phyloP scores from a whole-genome alignment of 1,140 invertebrate species.

The Tetramorium parvispinum region DNA sequence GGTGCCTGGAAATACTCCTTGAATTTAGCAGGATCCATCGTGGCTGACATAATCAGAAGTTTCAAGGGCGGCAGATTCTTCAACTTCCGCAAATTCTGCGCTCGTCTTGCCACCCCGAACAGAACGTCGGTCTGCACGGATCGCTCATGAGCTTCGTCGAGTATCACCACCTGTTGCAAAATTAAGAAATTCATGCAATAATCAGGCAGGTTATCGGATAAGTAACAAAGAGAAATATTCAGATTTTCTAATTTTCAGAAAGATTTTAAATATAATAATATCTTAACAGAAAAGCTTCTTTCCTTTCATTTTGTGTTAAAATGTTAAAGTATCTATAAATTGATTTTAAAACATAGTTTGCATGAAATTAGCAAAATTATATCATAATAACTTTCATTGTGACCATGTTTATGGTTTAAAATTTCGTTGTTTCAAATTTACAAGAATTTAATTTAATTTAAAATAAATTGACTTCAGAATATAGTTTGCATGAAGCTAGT shows the following conservation, averaged over 20 bases:
- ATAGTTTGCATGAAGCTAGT: background rate
- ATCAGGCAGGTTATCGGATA: background rate
- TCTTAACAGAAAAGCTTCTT: background rate
- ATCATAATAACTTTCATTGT: background rate
- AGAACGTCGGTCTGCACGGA: slow-evolving; percentile 98
- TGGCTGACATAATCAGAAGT: slow-evolving; percentile 97
- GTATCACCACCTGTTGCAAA: slow-evolving; percentile 89
- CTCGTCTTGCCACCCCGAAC: slow-evolving; percentile 92
- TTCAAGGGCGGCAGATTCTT: slow-evolving; percentile 89
- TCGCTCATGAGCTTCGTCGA: slow-evolving; percentile 99
- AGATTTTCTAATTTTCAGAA: background rate
- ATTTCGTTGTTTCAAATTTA: background rate
- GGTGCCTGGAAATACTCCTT: slow-evolving; percentile 95
- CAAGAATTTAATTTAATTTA: background rate
- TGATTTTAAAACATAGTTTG: background rate
- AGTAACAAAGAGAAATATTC: background rate
- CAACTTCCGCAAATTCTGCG: slow-evolving; percentile 90
- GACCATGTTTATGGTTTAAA: background rate
- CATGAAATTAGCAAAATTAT: background rate
- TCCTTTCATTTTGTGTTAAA: slow-evolving; percentile 7
- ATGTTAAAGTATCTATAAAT: background rate
- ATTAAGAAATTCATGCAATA: background rate
- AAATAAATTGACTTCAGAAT: background rate
- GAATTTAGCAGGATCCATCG: slow-evolving; percentile 98
- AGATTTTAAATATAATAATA: slow-evolving; percentile 1